Conservation (phyloP, 2,113 vertebrate genomes). For the Cynoglossus semilaevis region DNA sequence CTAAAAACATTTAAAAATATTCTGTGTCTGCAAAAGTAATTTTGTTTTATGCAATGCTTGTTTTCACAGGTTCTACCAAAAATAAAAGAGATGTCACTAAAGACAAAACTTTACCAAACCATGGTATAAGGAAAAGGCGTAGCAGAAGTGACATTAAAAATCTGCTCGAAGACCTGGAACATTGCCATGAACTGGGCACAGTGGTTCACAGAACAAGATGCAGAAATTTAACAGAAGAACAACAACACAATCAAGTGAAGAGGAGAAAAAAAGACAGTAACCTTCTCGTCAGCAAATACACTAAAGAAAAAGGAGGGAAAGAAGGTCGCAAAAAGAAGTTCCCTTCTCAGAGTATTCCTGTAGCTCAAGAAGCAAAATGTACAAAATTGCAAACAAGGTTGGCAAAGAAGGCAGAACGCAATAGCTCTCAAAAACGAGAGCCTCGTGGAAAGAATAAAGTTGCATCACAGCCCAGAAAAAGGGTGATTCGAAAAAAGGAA, state of each 20-base stretch:
- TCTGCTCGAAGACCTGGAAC: slow-evolving; percentile 2
- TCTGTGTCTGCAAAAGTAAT: no score
- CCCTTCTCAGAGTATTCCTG: neutral
- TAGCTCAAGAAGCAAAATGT: slow-evolving; percentile 3
- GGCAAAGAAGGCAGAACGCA: neutral
- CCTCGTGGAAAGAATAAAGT: neutral
- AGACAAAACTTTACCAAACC: neutral
- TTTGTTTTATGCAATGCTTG: neutral
- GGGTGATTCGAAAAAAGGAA: neutral
- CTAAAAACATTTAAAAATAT: no score
- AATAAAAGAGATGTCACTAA: neutral
- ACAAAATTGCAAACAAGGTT: neutral
- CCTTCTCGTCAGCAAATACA: neutral
- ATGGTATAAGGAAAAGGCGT: neutral
- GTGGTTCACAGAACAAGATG: neutral
- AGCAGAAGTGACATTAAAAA: neutral
- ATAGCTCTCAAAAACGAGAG: neutral
- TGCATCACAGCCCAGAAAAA: neutral
- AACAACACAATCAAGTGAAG: neutral
- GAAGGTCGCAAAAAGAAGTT: slow-evolving; percentile 43
- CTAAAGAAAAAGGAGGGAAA: neutral
- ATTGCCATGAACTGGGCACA: neutral
- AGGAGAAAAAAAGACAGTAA: neutral
- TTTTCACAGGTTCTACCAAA: slow-evolving; percentile 22
- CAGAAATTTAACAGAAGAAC: neutral